Evolutionary conservation across 2,113 vertebrate genomes (phyloP).

Genomic region (Pteropus alecto): DNA sequence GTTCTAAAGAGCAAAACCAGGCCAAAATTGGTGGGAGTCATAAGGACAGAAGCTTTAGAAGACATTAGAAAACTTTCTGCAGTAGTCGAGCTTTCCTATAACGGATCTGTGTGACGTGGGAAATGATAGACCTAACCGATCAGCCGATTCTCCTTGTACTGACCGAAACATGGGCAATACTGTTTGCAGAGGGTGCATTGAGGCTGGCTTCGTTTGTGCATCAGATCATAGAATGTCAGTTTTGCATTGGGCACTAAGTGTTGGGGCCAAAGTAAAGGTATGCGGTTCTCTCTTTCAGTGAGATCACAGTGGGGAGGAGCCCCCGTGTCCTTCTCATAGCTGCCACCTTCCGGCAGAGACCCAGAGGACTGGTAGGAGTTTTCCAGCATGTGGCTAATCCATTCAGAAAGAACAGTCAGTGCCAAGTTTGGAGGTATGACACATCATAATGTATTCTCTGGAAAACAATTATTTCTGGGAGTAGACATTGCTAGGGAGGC

Average conservation of each 20-base stretch:
- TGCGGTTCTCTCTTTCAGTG: background rate
- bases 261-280: background rate
- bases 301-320: background rate
- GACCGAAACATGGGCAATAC: rapidly evolving
- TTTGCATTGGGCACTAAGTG: background rate
- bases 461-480: background rate
- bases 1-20: background rate
- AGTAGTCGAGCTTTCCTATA: background rate
- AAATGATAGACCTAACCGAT: rapidly evolving
- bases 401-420: background rate
- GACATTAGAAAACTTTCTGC: background rate
- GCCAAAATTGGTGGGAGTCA: background rate
- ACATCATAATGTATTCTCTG: background rate
- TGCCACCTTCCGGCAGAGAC: background rate
- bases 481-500: background rate
- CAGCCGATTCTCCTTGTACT: background rate
- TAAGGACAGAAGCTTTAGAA: background rate
- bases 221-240: background rate
- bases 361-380: background rate
- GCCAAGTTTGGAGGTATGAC: background rate
- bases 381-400: background rate
- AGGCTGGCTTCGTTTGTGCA: background rate
- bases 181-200: rapidly evolving
- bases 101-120: too few relatives aligned
- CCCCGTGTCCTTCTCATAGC: background rate